Conservation (phyloP, 2,888 invertebrate species). For the Taenaris catops region DNA sequence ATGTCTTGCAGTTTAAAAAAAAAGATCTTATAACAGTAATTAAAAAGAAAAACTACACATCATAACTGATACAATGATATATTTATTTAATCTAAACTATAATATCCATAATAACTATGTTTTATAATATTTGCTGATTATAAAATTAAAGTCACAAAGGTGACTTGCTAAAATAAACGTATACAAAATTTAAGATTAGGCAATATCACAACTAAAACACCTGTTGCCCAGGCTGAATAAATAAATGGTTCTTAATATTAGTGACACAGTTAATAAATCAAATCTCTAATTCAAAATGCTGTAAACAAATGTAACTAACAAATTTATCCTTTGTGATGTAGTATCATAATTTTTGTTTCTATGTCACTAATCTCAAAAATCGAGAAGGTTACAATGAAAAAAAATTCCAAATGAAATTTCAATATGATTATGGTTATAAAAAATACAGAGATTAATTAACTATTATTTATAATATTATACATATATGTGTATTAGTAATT, state of each 20-base stretch:
- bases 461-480: no score
- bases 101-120: not conserved
- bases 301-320: no score
- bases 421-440: no score
- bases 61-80: conserved; percentile 39
- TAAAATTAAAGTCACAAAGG: conserved; percentile 66
- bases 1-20: conserved; percentile 33
- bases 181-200: conserved; percentile 72
- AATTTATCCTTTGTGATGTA: not conserved
- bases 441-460: no score
- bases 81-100: conserved; percentile 38
- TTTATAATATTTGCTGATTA: conserved; percentile 47
- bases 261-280: no score
- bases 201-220: conserved; percentile 77
- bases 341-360: not conserved
- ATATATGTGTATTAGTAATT: conserved; percentile 9
- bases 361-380: conserved; percentile 7
- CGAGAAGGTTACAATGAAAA: conserved; percentile 1
- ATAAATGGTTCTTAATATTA: conserved; percentile 12
- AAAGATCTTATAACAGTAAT: conserved; percentile 28
- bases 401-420: no score
- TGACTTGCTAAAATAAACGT: conserved; percentile 72
- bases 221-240: conserved; percentile 43
- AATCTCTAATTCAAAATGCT: no score
- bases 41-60: conserved; percentile 39